Conservation (phyloP, 2,113 vertebrate genomes). For the Paraplagusia blochii region DNA sequence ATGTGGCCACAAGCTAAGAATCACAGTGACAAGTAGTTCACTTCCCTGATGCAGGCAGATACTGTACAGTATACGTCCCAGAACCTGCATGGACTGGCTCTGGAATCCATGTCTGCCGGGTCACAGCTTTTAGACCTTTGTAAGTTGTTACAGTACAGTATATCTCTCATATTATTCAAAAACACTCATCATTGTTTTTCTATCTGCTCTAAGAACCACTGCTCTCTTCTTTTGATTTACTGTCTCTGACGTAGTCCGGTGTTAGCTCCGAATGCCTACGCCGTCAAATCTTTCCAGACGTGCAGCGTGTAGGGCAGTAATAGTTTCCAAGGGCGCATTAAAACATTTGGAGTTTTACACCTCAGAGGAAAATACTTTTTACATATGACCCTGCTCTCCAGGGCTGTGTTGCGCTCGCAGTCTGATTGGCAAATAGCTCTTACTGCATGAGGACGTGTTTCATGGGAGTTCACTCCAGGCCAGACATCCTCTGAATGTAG, state of each 20-base stretch:
- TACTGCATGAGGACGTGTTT: slow-evolving; percentile 23
- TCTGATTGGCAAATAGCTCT: slow-evolving; percentile 8
- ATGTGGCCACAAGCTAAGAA: slow-evolving; percentile 69
- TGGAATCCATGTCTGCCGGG: slow-evolving; percentile 34
- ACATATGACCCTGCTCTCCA: slow-evolving; percentile 4
- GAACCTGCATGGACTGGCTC: slow-evolving; percentile 32
- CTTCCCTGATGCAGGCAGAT: slow-evolving; percentile 43
- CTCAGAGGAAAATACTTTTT: no score
- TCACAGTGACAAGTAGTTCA: slow-evolving; percentile 46
- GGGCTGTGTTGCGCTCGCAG: slow-evolving; percentile 21
- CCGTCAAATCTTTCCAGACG: no score
- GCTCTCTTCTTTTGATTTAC: no score
- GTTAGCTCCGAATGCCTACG: no score
- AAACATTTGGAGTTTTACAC: no score
- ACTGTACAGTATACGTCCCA: slow-evolving; percentile 43
- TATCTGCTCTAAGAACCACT: no score
- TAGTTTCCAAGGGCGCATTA: no score
- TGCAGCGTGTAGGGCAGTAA: no score
- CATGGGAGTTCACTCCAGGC: slow-evolving; percentile 25
- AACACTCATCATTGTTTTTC: no score
- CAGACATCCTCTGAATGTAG: slow-evolving; percentile 51
- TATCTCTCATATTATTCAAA: no score
- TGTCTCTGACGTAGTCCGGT: no score
- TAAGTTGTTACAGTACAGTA: background rate
- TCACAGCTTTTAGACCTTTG: slow-evolving; percentile 3